Conservation (phyloP, 2,888 invertebrate genomes). For the Phragmatobia fuliginosa region DNA sequence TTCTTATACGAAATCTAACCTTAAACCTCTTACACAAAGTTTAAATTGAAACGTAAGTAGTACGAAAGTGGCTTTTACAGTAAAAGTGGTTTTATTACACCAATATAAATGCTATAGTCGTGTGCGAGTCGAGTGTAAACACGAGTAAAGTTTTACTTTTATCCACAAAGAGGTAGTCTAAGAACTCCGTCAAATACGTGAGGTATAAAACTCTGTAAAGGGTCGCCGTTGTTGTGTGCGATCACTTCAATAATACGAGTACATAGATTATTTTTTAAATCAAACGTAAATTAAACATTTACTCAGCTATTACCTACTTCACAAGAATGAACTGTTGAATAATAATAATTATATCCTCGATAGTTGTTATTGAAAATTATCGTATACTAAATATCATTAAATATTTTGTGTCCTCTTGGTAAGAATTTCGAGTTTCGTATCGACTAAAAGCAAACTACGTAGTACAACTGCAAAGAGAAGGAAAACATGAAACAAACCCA, state of each 20-base stretch:
- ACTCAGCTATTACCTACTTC: neutral
- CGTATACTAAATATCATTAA: no score
- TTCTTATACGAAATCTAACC: constrained; percentile 17
- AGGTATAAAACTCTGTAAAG: constrained; percentile 12
- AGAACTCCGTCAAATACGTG: constrained; percentile 44
- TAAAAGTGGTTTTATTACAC: constrained; percentile 49
- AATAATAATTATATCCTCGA: neutral
- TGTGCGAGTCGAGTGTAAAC: constrained; percentile 44
- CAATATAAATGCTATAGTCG: constrained; percentile 46
- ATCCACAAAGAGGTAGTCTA: constrained; percentile 45
- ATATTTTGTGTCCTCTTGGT: no score
- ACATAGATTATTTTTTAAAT: neutral
- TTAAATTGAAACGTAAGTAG: constrained; percentile 12
- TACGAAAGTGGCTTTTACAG: constrained; percentile 45
- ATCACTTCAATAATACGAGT: neutral
- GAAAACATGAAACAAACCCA: no score
- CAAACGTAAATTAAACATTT: neutral
- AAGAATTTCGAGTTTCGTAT: no score
- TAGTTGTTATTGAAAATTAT: no score
- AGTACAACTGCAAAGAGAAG: no score
- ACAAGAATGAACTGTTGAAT: neutral
- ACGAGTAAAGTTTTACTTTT: constrained; percentile 48
- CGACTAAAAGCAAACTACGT: no score
- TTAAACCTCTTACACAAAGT: constrained; percentile 20
- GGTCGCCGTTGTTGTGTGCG: constrained; percentile 8